Evolutionary conservation across 2,797 vertebrate genomes (phyloP), one percentile per base, ranked within the genome.

Genomic region (Silurus aristotelis): DNA sequence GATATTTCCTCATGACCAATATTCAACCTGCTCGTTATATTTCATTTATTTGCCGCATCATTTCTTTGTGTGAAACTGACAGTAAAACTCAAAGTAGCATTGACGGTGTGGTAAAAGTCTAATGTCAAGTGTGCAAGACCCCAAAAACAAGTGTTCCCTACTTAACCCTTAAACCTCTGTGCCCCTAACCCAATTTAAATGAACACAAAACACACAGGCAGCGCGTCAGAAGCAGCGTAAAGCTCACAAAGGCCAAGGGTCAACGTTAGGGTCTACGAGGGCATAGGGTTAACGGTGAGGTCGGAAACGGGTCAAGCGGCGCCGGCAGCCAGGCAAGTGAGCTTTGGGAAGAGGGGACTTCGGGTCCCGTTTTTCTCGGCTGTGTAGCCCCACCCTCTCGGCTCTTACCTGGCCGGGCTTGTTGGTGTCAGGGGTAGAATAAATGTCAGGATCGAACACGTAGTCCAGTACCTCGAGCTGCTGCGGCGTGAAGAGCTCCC

Each of bases 401-500:
- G 84, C 94, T 87, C 94, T 95, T 98, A 99, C 98, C 96, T 97
- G 96, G 85, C 95, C 95, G 0, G 95, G 95, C 93, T 97, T 98
- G 96, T 93, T 97, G 95, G 94, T 96, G 90, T 98, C 97, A 64
- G 95, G 93, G 89, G 96, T 95, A 87, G 96, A 94, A 94, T 97
- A 98, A 93, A 98, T 96, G 92, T 98, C 97, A 4, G 96, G 95
- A 92, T 99, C 98, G 91, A 98, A 98, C 91, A 98, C 96, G 64
- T 96, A 96, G 92, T 98, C 98, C 96, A 99, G 93, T 94, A 99
- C 98, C 95, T 99, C 98, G 90, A 99, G 95, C 94, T 99, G 98
- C 94, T 99, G 98, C 83, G 97, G 96, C 1, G 97, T 98, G 93
- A 99, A 99, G 87, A 99, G 95, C 91, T 99, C 98, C 91, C 98